These are phyloP conservation scores for Drosophila bipectinata DNA, from an alignment of 1,140 invertebrate genomes.

Conservation along the genomic window DNA sequence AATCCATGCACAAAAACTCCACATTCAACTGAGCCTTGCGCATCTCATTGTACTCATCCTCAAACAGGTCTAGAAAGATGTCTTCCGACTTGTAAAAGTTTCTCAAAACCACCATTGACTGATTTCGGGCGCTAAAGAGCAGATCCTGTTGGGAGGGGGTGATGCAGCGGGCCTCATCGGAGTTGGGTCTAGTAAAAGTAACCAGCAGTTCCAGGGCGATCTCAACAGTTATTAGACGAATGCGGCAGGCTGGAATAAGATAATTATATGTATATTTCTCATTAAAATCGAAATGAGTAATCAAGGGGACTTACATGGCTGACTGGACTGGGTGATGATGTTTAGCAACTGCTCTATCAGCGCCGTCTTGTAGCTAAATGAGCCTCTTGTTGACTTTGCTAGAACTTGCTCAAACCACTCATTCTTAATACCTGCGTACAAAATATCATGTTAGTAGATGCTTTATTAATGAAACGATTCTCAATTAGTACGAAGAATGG, in stretches of 20 bases:
- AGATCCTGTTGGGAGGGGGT: conserved; percentile 84
- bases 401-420: conserved; percentile 90
- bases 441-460: neutral
- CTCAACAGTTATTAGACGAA: conserved; percentile 96
- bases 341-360: conserved; percentile 92
- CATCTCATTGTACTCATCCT: conserved; percentile 98
- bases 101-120: conserved; percentile 93
- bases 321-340: conserved; percentile 92
- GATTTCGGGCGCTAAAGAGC: conserved; percentile 89
- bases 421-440: conserved; percentile 88
- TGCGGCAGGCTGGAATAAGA: conserved; percentile 87
- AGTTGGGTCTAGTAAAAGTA: conserved; percentile 85
- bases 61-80: conserved; percentile 99
- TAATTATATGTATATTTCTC: neutral
- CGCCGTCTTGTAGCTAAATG: conserved; percentile 88
- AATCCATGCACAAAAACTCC: conserved; percentile 97
- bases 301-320: conserved; percentile 87
- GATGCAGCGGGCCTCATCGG: conserved; percentile 84
- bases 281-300: neutral
- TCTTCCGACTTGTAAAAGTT: conserved; percentile 99
- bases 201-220: conserved; percentile 92
- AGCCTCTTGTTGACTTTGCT: conserved; percentile 70
- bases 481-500: conserved; percentile 49
- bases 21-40: conserved; percentile 94
- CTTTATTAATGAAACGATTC: neutral